Evolutionary conservation across 2,797 vertebrate genomes (phyloP), one percentile per base, ranked within the genome.

Genomic region (Mionectes olivaceus): DNA sequence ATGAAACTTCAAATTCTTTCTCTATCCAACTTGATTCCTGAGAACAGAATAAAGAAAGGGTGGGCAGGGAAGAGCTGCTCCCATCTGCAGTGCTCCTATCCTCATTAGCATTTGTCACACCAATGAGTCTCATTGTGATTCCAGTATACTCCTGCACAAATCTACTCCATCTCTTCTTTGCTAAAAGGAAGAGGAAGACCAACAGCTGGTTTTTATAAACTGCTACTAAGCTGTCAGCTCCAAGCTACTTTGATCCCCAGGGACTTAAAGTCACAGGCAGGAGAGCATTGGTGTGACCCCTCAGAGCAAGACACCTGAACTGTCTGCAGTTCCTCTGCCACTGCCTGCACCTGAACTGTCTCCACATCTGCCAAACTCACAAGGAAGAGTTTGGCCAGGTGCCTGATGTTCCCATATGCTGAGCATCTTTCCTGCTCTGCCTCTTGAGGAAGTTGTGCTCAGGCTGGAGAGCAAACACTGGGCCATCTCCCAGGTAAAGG

Each of bases 1-100:
- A 83, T 21, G 95, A 97, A 55, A 92, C 90, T 79, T 97, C 95
- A 33, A 96, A 95, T 88, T 98, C 97, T 87, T 93, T 91, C 68
- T 97, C 95, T 80, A 96, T 84, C 21, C 71, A 73, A 92, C 90
- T 96, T 82, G 96, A 80, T 75, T 98, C 97, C 98, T 98, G 80
- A 64, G 76, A 92, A 95, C 24, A 92, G 50, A 95, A 87, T 22
- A 91, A 81, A 83, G n/a, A 53, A 94, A 92, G 2, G 12, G n/a
- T 85, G 17, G 32, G 79, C 49, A 88, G 22, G 13, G 25, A 57
- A 92, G 47, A 95, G 68, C 44, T 89, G 85, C 64, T 96, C 56
- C 44, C 71, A 57, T 60, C 79, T 87, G 50, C 12, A 93, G 33
- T 18, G 3, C 41, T 87, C 35, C 41, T 43, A 76, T 30, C 39